These are phyloP conservation scores for Nymphalis urticae DNA, from an alignment of 2,888 invertebrate species.

Conservation along the genomic window DNA sequence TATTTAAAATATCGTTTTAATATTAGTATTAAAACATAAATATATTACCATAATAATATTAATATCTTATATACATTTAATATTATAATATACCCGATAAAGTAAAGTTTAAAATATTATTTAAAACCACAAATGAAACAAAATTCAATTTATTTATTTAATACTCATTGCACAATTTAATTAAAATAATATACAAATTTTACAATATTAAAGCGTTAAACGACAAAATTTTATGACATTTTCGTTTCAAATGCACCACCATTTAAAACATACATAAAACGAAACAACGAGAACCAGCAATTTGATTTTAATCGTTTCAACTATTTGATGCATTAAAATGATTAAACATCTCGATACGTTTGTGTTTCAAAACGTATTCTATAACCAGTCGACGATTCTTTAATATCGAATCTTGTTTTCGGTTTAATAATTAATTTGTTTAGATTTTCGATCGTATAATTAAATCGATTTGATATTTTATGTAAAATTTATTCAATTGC, in stretches of 20 bases:
- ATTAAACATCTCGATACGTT: constrained; percentile 25
- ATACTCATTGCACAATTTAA: too few relatives aligned
- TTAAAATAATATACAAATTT: background rate
- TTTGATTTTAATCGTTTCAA: constrained; percentile 7
- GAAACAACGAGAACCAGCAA: background rate
- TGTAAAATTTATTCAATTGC: background rate
- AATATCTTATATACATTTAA: too few relatives aligned
- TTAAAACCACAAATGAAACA: background rate
- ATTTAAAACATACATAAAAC: background rate
- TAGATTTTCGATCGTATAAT: background rate
- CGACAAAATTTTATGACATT: background rate
- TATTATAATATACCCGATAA: too few relatives aligned
- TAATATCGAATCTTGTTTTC: background rate
- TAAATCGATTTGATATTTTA: background rate
- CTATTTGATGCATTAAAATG: constrained; percentile 33
- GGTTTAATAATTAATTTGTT: background rate
- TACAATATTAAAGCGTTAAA: background rate
- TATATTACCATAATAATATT: too few relatives aligned
- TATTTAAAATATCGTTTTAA: too few relatives aligned
- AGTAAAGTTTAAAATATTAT: too few relatives aligned
- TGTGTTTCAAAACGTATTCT: background rate
- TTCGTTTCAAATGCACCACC: background rate
- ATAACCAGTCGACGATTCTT: constrained; percentile 7
- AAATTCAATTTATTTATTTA: background rate
- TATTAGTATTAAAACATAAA: too few relatives aligned